Percentiles rank a stretch among this genome's conserved stretches.
Evolutionary conservation across 2,113 vertebrate genomes (phyloP).

Genomic region (Athene cunicularia): DNA sequence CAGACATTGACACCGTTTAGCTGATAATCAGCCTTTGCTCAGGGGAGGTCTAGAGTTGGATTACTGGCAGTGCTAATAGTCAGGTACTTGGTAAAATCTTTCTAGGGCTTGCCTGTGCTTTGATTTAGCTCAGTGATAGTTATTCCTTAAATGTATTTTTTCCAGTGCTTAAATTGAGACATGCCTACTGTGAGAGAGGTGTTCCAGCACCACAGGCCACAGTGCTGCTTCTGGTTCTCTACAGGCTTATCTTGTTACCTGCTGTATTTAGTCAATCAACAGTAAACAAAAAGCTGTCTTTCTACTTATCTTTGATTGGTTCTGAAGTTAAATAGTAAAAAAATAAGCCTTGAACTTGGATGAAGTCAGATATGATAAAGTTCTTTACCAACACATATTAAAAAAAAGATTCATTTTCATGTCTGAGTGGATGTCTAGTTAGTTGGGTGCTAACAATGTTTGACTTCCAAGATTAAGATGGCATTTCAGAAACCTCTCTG

Average conservation of each 20-base stretch:
- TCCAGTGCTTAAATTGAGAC: not conserved
- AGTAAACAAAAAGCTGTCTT: not conserved
- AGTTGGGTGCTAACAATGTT: not conserved
- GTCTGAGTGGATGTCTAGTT: not conserved
- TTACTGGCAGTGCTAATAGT: not conserved
- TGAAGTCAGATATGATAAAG: not conserved
- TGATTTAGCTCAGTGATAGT: not conserved
- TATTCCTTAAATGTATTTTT: not conserved
- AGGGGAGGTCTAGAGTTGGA: not conserved
- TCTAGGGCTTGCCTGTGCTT: not conserved
- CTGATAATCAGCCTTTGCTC: not conserved
- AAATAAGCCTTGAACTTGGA: not conserved
- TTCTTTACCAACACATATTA: not conserved
- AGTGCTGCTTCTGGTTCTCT: accelerated
- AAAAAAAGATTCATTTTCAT: not conserved
- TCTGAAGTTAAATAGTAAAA: not conserved
- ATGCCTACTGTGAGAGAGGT: not conserved
- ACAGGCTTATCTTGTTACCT: not conserved
- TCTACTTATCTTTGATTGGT: not conserved
- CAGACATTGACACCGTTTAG: not conserved
- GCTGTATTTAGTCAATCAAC: not conserved
- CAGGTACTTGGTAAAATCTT: not conserved
- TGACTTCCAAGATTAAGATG: not conserved
- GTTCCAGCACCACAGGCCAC: not conserved
- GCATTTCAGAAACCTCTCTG: not conserved